A percentile compares a stretch with the other conserved stretches of the same genome.
Evolutionary conservation across 2,797 vertebrate species (phyloP).

Genomic region (Coendou prehensilis): DNA sequence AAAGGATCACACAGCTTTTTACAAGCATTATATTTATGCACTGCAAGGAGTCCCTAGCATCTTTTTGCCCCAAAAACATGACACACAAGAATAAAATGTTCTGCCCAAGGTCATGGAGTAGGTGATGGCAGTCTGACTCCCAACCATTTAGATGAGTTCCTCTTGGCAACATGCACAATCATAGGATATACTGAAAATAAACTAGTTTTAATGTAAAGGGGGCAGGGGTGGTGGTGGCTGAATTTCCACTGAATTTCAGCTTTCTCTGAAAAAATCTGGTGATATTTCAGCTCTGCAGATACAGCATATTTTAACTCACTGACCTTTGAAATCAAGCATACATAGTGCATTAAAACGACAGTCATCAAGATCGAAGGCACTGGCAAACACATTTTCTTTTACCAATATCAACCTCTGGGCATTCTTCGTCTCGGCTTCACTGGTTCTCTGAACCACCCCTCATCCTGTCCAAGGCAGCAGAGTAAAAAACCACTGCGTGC

Average conservation of each 20-base stretch:
- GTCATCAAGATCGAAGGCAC: neutral
- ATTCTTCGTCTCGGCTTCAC: neutral
- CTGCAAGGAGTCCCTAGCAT: constrained; percentile 38
- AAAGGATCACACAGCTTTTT: constrained; percentile 62
- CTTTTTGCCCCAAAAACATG: constrained; percentile 33
- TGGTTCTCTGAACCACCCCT: constrained; percentile 42
- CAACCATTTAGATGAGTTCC: neutral
- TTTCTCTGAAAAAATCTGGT: constrained; percentile 15
- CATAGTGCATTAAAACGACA: neutral
- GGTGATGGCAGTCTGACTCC: constrained; percentile 28
- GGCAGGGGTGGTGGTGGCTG: neutral
- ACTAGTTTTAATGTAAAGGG: neutral
- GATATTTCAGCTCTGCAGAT: neutral
- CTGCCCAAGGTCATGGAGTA: constrained; percentile 73
- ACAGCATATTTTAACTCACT: constrained; percentile 21
- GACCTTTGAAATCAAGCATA: constrained; percentile 18
- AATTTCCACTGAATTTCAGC: neutral
- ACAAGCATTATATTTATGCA: constrained; percentile 57
- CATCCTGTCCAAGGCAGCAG: neutral
- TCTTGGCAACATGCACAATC: neutral
- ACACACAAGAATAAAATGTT: constrained; percentile 69
- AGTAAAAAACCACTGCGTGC: neutral
- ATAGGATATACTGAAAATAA: constrained; percentile 9
- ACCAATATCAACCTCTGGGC: constrained; percentile 30
- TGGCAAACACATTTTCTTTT: constrained; percentile 29